These are phyloP conservation scores for Orchesella flavescens DNA, from an alignment of 2,888 invertebrate species.

Conservation along the genomic window DNA sequence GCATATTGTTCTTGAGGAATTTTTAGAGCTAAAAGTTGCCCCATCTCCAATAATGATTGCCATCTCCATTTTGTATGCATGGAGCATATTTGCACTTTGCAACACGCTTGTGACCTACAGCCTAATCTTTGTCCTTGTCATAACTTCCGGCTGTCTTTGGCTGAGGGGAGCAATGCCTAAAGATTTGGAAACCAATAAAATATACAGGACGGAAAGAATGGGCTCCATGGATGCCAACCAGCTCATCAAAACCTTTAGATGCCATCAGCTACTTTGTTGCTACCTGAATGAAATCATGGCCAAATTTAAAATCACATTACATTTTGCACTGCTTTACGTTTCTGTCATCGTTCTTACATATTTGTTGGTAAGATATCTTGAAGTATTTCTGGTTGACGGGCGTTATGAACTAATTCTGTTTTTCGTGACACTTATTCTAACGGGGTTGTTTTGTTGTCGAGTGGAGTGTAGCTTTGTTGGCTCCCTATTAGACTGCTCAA, in stretches of 20 bases:
- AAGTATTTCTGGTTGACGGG: neutral
- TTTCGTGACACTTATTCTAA: neutral
- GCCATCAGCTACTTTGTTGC: neutral
- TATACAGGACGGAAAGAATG: no score
- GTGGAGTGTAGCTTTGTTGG: constrained; percentile 20
- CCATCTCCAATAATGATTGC: neutral
- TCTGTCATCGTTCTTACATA: neutral
- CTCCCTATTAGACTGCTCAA: neutral
- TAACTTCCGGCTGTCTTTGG: neutral
- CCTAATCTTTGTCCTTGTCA: neutral
- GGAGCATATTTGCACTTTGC: constrained; percentile 5
- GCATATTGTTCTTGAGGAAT: neutral
- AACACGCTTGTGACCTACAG: constrained; percentile 27
- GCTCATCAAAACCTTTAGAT: neutral
- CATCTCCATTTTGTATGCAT: neutral
- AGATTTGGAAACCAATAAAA: no score
- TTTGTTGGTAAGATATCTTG: neutral
- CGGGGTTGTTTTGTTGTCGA: neutral
- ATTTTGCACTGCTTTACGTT: constrained; percentile 1
- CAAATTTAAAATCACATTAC: neutral
- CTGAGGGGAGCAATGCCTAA: neutral
- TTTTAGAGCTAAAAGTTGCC: constrained; percentile 7
- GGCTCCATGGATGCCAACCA: no score
- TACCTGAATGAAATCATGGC: neutral
- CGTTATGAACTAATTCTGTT: constrained; percentile 3